Percentiles rank a stretch among this genome's conserved stretches.
phyloP scores from a whole-genome alignment of 2,113 vertebrate species.

The Pyrgilauda ruficollis region DNA sequence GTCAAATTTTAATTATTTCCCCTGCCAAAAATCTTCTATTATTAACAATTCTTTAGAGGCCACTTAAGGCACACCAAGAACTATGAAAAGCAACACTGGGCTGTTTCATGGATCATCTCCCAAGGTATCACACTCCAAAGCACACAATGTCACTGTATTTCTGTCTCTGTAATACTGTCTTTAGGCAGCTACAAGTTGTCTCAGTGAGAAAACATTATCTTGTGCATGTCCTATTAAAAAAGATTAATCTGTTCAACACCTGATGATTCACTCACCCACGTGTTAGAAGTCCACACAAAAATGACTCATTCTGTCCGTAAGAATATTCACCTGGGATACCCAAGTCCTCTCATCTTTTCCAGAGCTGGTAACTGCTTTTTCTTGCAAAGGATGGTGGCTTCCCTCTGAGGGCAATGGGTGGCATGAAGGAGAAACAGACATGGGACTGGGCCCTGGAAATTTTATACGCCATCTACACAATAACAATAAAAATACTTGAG shows the following conservation, averaged over 20 bases:
- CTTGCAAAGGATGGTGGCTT: background rate
- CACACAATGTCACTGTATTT: fast-evolving
- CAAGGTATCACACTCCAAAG: background rate
- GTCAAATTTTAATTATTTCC: background rate
- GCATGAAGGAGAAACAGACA: background rate
- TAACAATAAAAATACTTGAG: background rate
- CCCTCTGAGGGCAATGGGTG: fast-evolving
- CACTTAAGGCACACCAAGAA: background rate
- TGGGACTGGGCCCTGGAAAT: background rate
- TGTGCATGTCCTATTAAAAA: background rate
- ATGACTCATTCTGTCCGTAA: slow-evolving; percentile 42
- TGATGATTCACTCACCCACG: slow-evolving; percentile 64
- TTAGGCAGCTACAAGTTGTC: background rate
- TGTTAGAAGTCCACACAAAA: slow-evolving; percentile 39
- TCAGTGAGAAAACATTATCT: background rate
- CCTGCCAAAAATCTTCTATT: background rate
- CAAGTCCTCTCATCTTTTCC: slow-evolving; percentile 54
- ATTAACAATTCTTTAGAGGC: background rate
- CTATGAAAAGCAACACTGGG: background rate
- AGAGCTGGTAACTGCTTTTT: background rate
- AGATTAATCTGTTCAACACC: slow-evolving; percentile 59
- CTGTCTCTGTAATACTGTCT: background rate
- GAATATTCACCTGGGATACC: slow-evolving; percentile 53
- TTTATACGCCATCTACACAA: background rate
- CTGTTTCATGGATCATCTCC: background rate